Evolutionary conservation across 2,888 invertebrate species (phyloP).

Genomic region (Volucella bombylans): DNA sequence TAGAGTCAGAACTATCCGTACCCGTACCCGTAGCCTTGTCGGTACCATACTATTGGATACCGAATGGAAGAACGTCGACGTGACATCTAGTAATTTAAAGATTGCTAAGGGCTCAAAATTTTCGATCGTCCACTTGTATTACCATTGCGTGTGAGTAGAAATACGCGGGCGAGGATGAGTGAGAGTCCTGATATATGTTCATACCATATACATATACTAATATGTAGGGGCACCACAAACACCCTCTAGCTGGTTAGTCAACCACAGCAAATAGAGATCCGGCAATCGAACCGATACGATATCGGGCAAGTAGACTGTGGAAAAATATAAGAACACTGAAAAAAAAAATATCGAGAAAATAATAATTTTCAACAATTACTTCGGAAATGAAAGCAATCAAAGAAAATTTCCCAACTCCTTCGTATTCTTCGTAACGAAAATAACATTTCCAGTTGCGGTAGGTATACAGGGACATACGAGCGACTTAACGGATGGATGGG

Average conservation of each 20-base stretch:
- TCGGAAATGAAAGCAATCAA: slow-evolving; percentile 65
- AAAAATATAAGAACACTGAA: neutral
- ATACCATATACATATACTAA: neutral
- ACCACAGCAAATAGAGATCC: slow-evolving; percentile 45
- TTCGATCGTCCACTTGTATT: slow-evolving; percentile 49
- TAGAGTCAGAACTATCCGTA: neutral
- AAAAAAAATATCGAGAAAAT: slow-evolving; percentile 24
- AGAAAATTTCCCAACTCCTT: slow-evolving; percentile 31
- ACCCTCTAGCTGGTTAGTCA: slow-evolving; percentile 12
- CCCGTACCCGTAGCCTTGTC: neutral
- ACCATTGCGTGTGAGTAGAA: slow-evolving; percentile 18
- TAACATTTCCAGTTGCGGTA: too few relatives aligned
- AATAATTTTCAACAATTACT: slow-evolving; percentile 67
- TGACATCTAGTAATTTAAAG: slow-evolving; percentile 68
- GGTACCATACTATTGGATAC: neutral
- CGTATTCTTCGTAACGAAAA: too few relatives aligned
- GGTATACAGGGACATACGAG: neutral
- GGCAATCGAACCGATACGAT: neutral
- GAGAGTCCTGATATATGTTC: too few relatives aligned
- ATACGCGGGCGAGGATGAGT: too few relatives aligned
- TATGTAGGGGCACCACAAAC: slow-evolving; percentile 1
- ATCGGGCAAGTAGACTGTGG: neutral
- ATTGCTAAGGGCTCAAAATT: slow-evolving; percentile 64
- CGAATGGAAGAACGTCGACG: slow-evolving; percentile 33
- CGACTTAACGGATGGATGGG: slow-evolving; percentile 50